These are phyloP conservation scores for Plectropomus leopardus DNA, from an alignment of 2,113 vertebrate genomes.

Conservation along the genomic window DNA sequence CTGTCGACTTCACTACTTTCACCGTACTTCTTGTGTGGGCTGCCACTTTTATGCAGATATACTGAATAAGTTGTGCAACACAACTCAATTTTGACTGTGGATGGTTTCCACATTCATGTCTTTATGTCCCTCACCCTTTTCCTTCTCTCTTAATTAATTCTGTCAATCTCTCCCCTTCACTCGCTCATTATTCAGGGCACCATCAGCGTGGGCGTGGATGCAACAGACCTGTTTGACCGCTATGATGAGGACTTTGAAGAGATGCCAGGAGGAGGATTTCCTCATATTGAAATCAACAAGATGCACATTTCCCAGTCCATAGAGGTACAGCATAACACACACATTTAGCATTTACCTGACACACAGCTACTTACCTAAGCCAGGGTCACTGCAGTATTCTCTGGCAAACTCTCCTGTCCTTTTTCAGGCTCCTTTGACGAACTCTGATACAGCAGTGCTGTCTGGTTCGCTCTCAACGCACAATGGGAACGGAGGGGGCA, in stretches of 20 bases:
- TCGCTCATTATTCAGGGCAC: constrained; percentile 87
- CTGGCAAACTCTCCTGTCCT: constrained; percentile 5
- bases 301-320: constrained; percentile 99
- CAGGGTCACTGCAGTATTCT: constrained; percentile 76
- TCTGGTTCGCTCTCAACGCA: constrained; percentile 97
- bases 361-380: constrained; percentile 31
- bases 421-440: constrained; percentile 92
- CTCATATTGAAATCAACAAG: constrained; percentile 96
- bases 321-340: constrained; percentile 85
- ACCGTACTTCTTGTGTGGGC: background rate
- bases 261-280: constrained; percentile 90
- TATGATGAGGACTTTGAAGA: constrained; percentile 98
- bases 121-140: background rate
- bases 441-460: constrained; percentile 94
- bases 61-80: background rate
- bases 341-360: constrained; percentile 86
- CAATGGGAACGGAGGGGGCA: constrained; percentile 95
- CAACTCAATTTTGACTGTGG: background rate
- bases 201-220: constrained; percentile 96
- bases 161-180: background rate
- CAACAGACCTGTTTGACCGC: constrained; percentile 96
- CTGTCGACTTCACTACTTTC: background rate
- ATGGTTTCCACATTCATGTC: constrained; percentile 9
- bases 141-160: background rate
- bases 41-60: background rate